Base-by-base conservation (phyloP, 2,113 vertebrate genomes). In the Carassius auratus region DNA sequence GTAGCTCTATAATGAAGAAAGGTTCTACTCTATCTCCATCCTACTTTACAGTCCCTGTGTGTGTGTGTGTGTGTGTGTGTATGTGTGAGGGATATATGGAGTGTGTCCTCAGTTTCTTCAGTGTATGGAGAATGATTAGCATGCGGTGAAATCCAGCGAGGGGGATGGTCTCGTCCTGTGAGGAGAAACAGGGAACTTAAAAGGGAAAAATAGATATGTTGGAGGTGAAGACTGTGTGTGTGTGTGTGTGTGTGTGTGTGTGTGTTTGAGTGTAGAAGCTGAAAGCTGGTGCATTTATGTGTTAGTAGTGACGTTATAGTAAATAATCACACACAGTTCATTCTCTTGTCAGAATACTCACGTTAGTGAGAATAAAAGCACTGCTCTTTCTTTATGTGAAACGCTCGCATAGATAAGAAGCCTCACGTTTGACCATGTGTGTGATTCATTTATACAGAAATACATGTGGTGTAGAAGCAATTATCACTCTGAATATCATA, bases 11-110 rank as follows among this genome's bases (percentile, higher is more conserved):
- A 50, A 68, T 13, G 79, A 81, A 81, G 61, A 81, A 68, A 68
- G 42, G 23, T 68, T 61, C 52, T 45, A 71, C 76, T 79, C 36
- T 69, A 80, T 64, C 77, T 80, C 26, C 76, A 85, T 68, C 36
- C 84, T 13, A 10, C 19, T 85, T 85, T 52, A 71, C 36, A 48
- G 26, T 61, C 42, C 74, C 66, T 64, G 21, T 33, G 57, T 30
- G 77, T 42, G 52, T 73, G 5, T 21, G n/a, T 38, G 59, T 75
- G 57, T 84, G 64, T 81, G 76, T 19, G 55, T 57, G 55, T 1
- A 21, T 14, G 26, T 1, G 19, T 23, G 33, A n/a, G 50, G 38
- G 57, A 81, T 38, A 8, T 74, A 68, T 52, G 42, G 14, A 33
- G 59, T 48, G 8, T 19, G 45, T 66, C 15, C 12, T 21, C 52